Evolutionary conservation across 2,113 vertebrate genomes (phyloP).

Genomic region (Oplegnathus fasciatus): DNA sequence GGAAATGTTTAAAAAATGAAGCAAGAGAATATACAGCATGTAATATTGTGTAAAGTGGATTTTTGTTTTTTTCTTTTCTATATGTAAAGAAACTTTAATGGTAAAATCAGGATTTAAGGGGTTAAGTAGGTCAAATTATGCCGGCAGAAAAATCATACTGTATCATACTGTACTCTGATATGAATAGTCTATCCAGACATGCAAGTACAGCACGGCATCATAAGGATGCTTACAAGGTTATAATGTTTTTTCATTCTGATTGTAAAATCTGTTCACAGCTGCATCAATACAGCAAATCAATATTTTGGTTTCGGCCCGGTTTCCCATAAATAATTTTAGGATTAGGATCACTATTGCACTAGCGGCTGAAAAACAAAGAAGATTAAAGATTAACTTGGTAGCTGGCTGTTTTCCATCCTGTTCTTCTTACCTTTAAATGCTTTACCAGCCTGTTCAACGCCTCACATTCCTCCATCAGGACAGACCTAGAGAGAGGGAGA

Average conservation of each 20-base stretch:
- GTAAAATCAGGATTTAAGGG: neutral
- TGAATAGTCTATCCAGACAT: neutral
- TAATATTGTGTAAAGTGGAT: neutral
- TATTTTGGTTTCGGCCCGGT: constrained; percentile 7
- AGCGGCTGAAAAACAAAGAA: constrained; percentile 15
- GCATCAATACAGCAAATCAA: neutral
- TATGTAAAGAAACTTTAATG: neutral
- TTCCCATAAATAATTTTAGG: constrained; percentile 20
- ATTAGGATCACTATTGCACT: constrained; percentile 22
- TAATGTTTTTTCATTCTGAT: neutral
- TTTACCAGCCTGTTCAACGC: constrained; percentile 76
- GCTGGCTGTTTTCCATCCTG: neutral
- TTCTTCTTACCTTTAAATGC: constrained; percentile 83
- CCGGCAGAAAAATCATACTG: neutral
- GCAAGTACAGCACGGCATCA: neutral
- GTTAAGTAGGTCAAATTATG: neutral
- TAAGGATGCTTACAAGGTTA: neutral
- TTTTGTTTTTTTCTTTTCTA: neutral
- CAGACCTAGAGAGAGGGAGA: constrained; percentile 72
- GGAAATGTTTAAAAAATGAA: neutral
- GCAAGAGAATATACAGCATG: neutral
- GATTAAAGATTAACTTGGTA: constrained; percentile 27
- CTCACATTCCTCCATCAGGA: constrained; percentile 83
- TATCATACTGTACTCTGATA: neutral
- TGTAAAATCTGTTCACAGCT: neutral